Base-by-base conservation (phyloP, 1,140 invertebrate genomes). In the Sitobion miscanthi region DNA sequence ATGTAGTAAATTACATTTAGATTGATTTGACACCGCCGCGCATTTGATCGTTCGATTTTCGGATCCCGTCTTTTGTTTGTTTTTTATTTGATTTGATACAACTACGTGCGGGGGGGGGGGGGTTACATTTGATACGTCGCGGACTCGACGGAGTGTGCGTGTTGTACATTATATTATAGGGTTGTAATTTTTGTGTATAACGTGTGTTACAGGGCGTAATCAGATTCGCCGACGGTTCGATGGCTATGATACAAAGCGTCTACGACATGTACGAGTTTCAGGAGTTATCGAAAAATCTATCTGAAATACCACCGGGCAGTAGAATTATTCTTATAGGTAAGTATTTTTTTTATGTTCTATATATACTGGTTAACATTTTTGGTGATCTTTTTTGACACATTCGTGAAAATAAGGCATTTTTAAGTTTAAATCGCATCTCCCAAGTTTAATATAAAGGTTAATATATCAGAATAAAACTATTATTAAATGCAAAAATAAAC, bases 291-390 rank as follows among this genome's bases (percentile, higher is more conserved):
- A 20, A 62, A 2, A 42, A n/a, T 30, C 45, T 94, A 7, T 35
- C 62, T 1, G 35, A 82, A 21, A 91, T 94, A 6, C 85, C 85
- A 2, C 47, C 91, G 25, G 94, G 94, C 23, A 94, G 93, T 42
- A 93, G 94, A n/a, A 94, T 94, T 23, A 94, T 94, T 57, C 94
- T 94, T 45, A 94, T 94, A 42, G 94, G 94, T 94, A 30, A 62
- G 42, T 90, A 6, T 3, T 88, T 35, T 35, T 21, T 54, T 49
- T n/a, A 85, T 47, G 1, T 21, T n/a, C 2, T n/a, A 62, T 69
- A 62, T 69, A 17, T 69, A 77, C 4, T 77, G 62, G 62, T 2
- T 69, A 69, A 69, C 30, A 14, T 69, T n/a, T 30, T 69, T 11
- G 14, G 25, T 69, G 2, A 69, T n/a, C 11, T 69, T n/a, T 69